These are phyloP conservation scores for Archegozetes longisetosus DNA, from an alignment of 1,140 invertebrate genomes.

Conservation along the genomic window DNA sequence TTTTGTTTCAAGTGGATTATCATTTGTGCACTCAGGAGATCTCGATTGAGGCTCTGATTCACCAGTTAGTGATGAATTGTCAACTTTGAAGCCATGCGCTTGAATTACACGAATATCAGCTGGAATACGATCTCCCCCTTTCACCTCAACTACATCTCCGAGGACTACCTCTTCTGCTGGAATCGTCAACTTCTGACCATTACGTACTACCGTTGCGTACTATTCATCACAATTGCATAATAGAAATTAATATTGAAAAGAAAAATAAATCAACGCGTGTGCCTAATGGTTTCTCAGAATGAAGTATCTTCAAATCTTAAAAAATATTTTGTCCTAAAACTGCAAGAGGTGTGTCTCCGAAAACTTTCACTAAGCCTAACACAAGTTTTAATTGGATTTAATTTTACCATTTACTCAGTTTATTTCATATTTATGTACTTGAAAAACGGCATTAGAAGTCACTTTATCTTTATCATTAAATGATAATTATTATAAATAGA, in stretches of 20 bases:
- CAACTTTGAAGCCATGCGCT: slow-evolving; percentile 58
- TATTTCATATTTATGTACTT: too few relatives aligned
- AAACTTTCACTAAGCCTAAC: too few relatives aligned
- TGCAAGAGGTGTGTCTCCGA: too few relatives aligned
- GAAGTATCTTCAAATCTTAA: too few relatives aligned
- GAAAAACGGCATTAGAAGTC: too few relatives aligned
- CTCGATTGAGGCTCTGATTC: slow-evolving; percentile 49
- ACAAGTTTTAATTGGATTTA: too few relatives aligned
- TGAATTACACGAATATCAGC: slow-evolving; percentile 61
- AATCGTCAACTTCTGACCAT: slow-evolving; percentile 78
- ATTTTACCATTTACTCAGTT: too few relatives aligned
- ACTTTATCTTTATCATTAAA: too few relatives aligned
- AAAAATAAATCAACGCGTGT: not conserved
- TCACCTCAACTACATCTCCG: slow-evolving; percentile 65
- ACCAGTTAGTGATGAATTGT: slow-evolving; percentile 57
- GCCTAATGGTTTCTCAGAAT: too few relatives aligned
- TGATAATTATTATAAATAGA: too few relatives aligned
- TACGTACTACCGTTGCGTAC: slow-evolving; percentile 77
- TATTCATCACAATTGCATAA: slow-evolving; percentile 40
- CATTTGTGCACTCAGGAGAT: slow-evolving; percentile 43
- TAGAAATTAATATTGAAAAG: not conserved
- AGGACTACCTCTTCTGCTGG: slow-evolving; percentile 51
- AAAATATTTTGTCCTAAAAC: too few relatives aligned
- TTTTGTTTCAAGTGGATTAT: slow-evolving; percentile 51
- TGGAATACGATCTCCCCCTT: slow-evolving; percentile 62